phyloP scores from a whole-genome alignment of 2,797 vertebrate genomes.

The Dendrocincla tyrannina region DNA sequence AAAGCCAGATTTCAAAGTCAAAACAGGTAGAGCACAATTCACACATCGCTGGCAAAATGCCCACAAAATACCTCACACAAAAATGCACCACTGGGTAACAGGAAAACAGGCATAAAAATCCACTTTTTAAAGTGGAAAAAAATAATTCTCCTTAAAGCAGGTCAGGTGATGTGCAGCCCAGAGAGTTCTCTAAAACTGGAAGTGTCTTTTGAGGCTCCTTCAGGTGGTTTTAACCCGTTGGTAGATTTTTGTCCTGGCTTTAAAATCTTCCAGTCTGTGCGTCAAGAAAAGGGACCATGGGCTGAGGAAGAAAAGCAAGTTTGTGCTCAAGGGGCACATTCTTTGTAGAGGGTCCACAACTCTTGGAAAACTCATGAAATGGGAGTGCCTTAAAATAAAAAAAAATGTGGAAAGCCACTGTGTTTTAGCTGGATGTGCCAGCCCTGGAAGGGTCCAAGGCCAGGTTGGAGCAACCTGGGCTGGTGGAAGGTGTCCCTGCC shows the following conservation, averaged over 20 bases:
- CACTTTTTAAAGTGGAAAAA: neutral
- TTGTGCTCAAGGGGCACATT: neutral
- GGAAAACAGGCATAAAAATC: neutral
- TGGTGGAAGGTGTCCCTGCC: neutral
- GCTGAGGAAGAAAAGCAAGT: neutral
- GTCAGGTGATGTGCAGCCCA: neutral
- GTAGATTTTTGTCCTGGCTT: neutral
- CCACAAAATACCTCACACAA: neutral
- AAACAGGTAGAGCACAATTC: neutral
- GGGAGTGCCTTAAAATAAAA: neutral
- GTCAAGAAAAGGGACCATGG: neutral
- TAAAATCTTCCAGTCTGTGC: neutral
- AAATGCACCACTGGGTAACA: neutral
- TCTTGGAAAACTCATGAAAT: neutral
- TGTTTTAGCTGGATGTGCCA: neutral
- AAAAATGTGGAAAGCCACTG: neutral
- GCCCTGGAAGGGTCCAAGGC: neutral
- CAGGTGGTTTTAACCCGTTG: neutral
- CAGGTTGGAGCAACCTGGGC: neutral
- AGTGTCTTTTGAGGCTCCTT: neutral
- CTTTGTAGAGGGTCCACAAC: neutral
- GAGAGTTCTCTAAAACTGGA: neutral
- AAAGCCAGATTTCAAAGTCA: constrained; percentile 1
- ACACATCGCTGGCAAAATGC: neutral
- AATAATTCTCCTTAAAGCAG: accelerated